Base-by-base conservation (phyloP, 64 coral and sea anemone species). In the Montipora sp. region DNA sequence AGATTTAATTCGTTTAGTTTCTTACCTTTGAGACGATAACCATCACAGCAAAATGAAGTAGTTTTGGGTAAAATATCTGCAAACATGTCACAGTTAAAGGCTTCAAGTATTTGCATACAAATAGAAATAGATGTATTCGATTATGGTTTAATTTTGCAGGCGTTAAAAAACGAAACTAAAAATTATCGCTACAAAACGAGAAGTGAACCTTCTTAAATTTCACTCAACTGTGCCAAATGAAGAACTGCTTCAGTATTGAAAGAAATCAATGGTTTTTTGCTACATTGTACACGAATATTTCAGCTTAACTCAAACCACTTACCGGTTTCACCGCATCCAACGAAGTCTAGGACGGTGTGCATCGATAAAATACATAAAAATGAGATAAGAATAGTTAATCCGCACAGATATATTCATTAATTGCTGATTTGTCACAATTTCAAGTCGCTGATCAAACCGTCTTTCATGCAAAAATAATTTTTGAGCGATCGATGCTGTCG, bases 11-110 rank as follows among this genome's bases (percentile, higher is more conserved):
- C 21, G n/a, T 7, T 78, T 48, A 48, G 49, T 50, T 50, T 15
- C 70, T 77, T 85, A 92, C 90, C 80, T 92, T 92, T 6, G 90
- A 84, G 8, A 92, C 90, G 73, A 92, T 92, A 73, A 92, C 90
- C 90, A 92, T 92, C 47, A 15, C 19, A 85, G 65, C 10, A 11
- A 43, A 65, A 63, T 3, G 12, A 45, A 65, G 21, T 27, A n/a
- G 15, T 3, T 82, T 13, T 5, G 80, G 27, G 58, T 8, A 51
- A 46, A 46, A 48, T 45, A 85, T 21, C 82, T 85, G 18, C 46
- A 85, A 72, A 49, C 59, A 85, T 67, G 49, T 18, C 3, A 11
- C 1, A 16, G 11, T 8, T 49, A 6, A 18, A 19, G 6, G 8
- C 13, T 49, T 21, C 10, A 0, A 4, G 8, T 23, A 78, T 78